A percentile compares a stretch with the other conserved stretches of the same genome.
These are phyloP conservation scores for Geodia barretti DNA, from an alignment of 37 sponge, comb jelly and placozoan species.

Conservation along the genomic window DNA sequence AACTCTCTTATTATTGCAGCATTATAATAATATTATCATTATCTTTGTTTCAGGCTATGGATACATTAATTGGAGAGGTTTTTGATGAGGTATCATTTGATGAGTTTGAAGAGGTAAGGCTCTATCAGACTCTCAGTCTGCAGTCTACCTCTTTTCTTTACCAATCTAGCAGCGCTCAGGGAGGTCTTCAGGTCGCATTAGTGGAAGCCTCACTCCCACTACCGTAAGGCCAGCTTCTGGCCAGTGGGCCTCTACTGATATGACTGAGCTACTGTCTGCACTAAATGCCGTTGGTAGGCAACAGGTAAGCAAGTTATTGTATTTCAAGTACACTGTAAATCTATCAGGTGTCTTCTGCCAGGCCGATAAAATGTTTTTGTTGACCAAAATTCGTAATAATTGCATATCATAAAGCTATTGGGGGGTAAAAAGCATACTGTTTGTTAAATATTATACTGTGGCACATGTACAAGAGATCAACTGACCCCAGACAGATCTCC, in stretches of 20 bases:
- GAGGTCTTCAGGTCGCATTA: too few species aligned
- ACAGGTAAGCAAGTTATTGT: too few species aligned
- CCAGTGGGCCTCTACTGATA: background rate
- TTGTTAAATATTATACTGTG: too few species aligned
- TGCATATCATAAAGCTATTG: too few species aligned
- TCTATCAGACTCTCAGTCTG: too few species aligned
- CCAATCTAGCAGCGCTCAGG: constrained; percentile 20
- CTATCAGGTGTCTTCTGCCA: too few species aligned
- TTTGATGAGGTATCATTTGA: constrained; percentile 56
- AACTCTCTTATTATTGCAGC: too few species aligned
- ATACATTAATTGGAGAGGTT: constrained; percentile 59
- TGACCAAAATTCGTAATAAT: background rate
- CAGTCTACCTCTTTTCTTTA: too few species aligned
- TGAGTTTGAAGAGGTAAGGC: constrained; percentile 42
- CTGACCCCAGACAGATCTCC: too few species aligned
- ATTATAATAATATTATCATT: background rate
- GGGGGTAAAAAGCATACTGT: too few species aligned
- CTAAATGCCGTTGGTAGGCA: background rate
- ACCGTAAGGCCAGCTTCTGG: background rate
- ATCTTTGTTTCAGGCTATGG: constrained; percentile 17
- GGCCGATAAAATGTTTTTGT: background rate
- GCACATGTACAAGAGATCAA: too few species aligned
- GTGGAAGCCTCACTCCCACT: constrained; percentile 11
- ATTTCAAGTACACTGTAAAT: too few species aligned
- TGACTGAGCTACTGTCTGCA: constrained; percentile 16